Base-by-base conservation (phyloP, 2,113 vertebrate species). In the Catagonus wagneri region DNA sequence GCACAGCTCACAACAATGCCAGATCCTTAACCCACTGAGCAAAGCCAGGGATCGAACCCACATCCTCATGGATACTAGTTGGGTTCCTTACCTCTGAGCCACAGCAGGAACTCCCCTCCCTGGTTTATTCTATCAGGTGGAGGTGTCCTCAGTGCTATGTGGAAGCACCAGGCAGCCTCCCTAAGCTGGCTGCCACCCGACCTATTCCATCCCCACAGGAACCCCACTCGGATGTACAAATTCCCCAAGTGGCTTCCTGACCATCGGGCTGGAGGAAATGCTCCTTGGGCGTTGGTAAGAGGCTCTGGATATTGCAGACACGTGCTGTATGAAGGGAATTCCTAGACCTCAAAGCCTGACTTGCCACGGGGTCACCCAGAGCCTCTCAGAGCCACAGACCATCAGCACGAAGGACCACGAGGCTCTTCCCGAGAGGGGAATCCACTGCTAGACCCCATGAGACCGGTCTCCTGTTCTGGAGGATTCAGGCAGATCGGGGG, bases 321-420 rank as follows among this genome's bases (percentile, higher is more conserved):
- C 0, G 0, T 1, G 9, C 44, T 32, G 0, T 17, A 44, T 32
- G 29, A 44, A 76, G 16, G 1, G 25, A 69, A 32, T 84, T 79
- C 58, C 16, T 79, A 9, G 17, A 27, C 22, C 65, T 61, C 22
- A 81, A 36, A 32, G 20, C 22, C 16, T 44, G 22, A 19, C 34
- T 68, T 34, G 29, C 22, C 14, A 32, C n/a, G 34, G 74, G n/a
- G 12, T 25, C 85, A 85, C 17, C 14, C 7, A 52, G 68, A 34
- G 32, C 10, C n/a, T 69, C 65, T 25, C 14, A 56, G 54, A 72
- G 52, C 13, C 39, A 44, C 65, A 96, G 65, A 19, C 13, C 25
- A 16, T 13, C 15, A 54, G 23, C 3, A 1, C 6, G 69, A 32
- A 95, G 50, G 58, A 83, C 6, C 3, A 14, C 52, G 25, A 32